Evolutionary conservation across 2,113 vertebrate genomes (phyloP).

Genomic region (Felis catus): DNA sequence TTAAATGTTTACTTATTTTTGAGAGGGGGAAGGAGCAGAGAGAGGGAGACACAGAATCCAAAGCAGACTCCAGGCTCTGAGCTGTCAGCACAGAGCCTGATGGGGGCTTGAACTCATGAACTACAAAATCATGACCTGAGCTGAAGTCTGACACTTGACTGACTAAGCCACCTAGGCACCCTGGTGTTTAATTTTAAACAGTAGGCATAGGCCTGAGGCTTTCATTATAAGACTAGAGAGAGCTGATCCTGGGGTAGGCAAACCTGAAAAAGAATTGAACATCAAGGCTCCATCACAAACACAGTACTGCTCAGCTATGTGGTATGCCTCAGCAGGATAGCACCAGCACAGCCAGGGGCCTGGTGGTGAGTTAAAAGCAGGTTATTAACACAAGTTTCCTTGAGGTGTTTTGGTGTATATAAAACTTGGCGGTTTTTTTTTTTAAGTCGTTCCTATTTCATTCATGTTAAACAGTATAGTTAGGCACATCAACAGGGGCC

Average conservation of each 20-base stretch:
- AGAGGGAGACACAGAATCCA: too few relatives aligned
- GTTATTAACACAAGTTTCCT: background rate
- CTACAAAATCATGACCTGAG: too few relatives aligned
- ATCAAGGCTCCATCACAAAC: background rate
- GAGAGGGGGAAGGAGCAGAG: too few relatives aligned
- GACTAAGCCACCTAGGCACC: too few relatives aligned
- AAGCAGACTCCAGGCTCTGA: too few relatives aligned
- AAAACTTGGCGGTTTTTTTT: background rate
- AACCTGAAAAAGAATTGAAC: background rate
- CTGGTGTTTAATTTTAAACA: background rate
- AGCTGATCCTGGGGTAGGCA: fast-evolving
- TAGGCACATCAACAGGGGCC: background rate
- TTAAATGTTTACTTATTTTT: background rate
- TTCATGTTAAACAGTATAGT: background rate
- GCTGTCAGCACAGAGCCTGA: too few relatives aligned
- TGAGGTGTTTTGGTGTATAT: background rate
- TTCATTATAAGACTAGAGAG: background rate
- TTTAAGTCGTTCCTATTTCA: background rate
- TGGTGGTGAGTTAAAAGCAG: background rate
- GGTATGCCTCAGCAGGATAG: background rate
- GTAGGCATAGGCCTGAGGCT: background rate
- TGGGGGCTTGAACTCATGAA: too few relatives aligned
- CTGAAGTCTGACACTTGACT: too few relatives aligned
- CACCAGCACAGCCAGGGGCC: fast-evolving
- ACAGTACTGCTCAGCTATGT: fast-evolving